phyloP scores from a whole-genome alignment of 1,140 invertebrate genomes.

The Anoplolepis gracilipes region DNA sequence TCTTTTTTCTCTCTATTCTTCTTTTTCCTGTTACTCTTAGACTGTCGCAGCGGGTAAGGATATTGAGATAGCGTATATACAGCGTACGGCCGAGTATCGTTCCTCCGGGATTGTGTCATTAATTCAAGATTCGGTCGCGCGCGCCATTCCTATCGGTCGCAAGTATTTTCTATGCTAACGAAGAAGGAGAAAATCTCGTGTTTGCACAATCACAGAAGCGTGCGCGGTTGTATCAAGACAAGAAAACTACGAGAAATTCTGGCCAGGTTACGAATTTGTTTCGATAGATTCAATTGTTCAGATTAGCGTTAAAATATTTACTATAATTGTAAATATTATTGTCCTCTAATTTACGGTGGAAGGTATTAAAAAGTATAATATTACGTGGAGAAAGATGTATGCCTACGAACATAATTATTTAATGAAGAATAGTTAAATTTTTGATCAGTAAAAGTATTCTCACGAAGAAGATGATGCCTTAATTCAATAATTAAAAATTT shows the following conservation, averaged over 20 bases:
- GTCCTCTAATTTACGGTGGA: neutral
- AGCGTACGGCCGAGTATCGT: neutral
- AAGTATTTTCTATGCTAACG: constrained; percentile 50
- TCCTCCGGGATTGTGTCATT: constrained; percentile 47
- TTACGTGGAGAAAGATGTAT: neutral
- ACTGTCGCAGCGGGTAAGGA: constrained; percentile 18
- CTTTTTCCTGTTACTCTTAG: constrained; percentile 10
- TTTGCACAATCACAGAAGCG: neutral
- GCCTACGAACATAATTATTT: neutral
- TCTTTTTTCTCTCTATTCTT: constrained; percentile 25
- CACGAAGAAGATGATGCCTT: neutral
- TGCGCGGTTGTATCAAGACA: neutral
- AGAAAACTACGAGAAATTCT: neutral
- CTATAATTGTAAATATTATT: neutral
- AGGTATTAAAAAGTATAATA: neutral
- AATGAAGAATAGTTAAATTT: neutral
- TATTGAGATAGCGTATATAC: neutral
- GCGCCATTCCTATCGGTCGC: constrained; percentile 35
- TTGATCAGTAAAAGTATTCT: neutral
- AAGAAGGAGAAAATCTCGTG: constrained; percentile 18
- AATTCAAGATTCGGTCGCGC: constrained; percentile 61
- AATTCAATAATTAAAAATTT: neutral
- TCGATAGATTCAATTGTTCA: neutral
- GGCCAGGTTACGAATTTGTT: neutral
- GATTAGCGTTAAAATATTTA: constrained; percentile 12